Conservation (phyloP, 1,140 invertebrate species). For the Battus philenor region DNA sequence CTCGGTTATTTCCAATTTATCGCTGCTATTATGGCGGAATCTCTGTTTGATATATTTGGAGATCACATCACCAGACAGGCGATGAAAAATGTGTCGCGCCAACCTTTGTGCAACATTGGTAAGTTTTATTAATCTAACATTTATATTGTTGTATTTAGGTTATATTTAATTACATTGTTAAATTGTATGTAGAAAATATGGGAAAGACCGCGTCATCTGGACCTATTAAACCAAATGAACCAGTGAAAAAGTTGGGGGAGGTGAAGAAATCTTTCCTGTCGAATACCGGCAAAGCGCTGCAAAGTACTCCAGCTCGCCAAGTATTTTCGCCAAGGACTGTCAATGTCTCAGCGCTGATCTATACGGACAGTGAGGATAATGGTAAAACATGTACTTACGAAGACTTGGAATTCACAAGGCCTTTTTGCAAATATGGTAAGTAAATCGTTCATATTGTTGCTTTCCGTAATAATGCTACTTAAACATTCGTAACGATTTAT, state of each 20-base stretch:
- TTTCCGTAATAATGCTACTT: too few species aligned
- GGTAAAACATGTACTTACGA: conserved; percentile 27
- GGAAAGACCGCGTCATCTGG: conserved; percentile 48
- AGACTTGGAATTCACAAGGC: conserved; percentile 54
- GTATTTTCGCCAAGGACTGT: conserved; percentile 43
- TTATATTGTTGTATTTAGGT: conserved; percentile 1
- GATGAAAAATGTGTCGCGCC: conserved; percentile 48
- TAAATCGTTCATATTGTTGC: too few species aligned
- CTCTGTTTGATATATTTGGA: conserved; percentile 67
- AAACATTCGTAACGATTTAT: too few species aligned
- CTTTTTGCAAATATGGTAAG: conserved; percentile 49
- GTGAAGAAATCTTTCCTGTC: conserved; percentile 57
- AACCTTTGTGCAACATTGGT: conserved; percentile 56
- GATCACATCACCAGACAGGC: conserved; percentile 44
- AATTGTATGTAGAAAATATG: conserved; percentile 51
- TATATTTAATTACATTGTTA: neutral
- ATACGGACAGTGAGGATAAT: conserved; percentile 35
- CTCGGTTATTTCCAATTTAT: too few species aligned
- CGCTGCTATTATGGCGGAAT: conserved; percentile 53
- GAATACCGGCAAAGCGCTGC: conserved; percentile 54
- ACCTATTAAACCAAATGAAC: conserved; percentile 38
- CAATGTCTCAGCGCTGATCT: conserved; percentile 52
- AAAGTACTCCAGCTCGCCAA: conserved; percentile 44
- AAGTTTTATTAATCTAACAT: conserved; percentile 22
- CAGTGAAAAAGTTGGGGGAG: conserved; percentile 42